Evolutionary conservation across 2,888 invertebrate species (phyloP).

Genomic region (Macroteleia sp.): DNA sequence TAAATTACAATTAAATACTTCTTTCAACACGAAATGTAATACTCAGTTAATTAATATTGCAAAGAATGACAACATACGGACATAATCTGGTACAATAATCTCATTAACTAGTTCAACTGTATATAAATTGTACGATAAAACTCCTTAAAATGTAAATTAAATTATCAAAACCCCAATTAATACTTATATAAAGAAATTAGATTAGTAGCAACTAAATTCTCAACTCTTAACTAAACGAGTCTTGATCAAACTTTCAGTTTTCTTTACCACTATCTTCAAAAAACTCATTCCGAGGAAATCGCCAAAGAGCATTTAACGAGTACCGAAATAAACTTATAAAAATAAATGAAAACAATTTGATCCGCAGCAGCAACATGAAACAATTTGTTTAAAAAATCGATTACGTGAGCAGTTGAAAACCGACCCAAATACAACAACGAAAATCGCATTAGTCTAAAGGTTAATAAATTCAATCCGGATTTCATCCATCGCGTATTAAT

Average conservation of each 20-base stretch:
- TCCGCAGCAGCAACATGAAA: background rate
- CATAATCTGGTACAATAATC: background rate
- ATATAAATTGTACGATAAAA: slow-evolving; percentile 11
- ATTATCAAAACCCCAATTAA: slow-evolving; percentile 27
- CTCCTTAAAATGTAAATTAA: slow-evolving; percentile 12
- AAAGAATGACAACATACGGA: background rate
- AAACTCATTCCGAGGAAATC: background rate
- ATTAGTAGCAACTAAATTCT: slow-evolving; percentile 7
- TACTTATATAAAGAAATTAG: slow-evolving; percentile 26
- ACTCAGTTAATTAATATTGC: background rate
- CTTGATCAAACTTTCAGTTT: slow-evolving; percentile 23
- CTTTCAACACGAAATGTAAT: background rate
- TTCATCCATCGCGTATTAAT: slow-evolving; percentile 7
- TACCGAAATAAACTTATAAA: too few species aligned
- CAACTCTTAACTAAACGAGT: slow-evolving; percentile 22
- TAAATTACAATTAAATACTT: background rate
- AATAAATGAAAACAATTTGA: slow-evolving; percentile 3
- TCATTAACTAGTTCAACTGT: slow-evolving; percentile 10
- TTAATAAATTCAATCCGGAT: slow-evolving; percentile 13
- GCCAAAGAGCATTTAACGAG: too few species aligned
- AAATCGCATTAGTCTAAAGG: slow-evolving; percentile 8
- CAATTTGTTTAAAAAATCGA: background rate
- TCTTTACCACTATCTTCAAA: background rate
- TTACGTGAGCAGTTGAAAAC: background rate
- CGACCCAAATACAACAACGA: too few species aligned